Evolutionary conservation across 2,113 vertebrate species (phyloP), one percentile per base, ranked within the genome.

Genomic region (Laticauda colubrina): DNA sequence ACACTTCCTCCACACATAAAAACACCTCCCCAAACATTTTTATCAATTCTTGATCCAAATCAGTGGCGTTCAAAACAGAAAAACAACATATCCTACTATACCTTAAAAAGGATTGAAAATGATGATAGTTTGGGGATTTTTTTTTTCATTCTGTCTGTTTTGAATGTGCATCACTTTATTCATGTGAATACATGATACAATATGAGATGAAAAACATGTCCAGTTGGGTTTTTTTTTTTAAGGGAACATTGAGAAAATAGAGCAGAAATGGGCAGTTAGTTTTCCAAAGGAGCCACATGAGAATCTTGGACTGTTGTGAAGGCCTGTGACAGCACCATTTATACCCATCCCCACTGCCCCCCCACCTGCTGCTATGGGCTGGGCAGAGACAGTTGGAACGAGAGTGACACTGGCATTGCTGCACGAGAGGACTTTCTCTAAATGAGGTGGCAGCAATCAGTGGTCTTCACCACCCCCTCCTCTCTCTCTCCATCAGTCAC

Each of bases 341-440:
- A 59, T 9, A 69, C 11, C 1, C 11, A 26, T 9, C 10, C 11
- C 59, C 24, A 1, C 2, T 11, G 1, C 59, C 9, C 1, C 9
- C 1, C 9, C 26, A 23, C 10, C 26, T 12, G 1, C 64, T 1
- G 0, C n/a, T 34, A 2, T 2, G 29, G 12, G 29, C 29, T n/a
- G 26, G 26, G 29, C 4, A n/a, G 64, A 12, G 29, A n/a, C n/a
- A 34, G 75, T 21, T 0, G 3, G 34, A 81, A 21, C 43, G 75
- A 43, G 18, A 43, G 3, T 39, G 39, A 21, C 34, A 21, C 34
- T 81, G 75, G 34, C 0, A 0, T 81, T 81, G 18, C 18, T 81
- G 75, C 34, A 43, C 0, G 7, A 81, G 75, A 43, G 34, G 5
- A 81, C 15, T 81, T 43, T 81, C 7, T 21, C 75, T 43, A 43